A percentile compares a stretch with the other conserved stretches of the same genome.
Conservation (phyloP, 2,113 vertebrate genomes). For the Argyrosomus japonicus region DNA sequence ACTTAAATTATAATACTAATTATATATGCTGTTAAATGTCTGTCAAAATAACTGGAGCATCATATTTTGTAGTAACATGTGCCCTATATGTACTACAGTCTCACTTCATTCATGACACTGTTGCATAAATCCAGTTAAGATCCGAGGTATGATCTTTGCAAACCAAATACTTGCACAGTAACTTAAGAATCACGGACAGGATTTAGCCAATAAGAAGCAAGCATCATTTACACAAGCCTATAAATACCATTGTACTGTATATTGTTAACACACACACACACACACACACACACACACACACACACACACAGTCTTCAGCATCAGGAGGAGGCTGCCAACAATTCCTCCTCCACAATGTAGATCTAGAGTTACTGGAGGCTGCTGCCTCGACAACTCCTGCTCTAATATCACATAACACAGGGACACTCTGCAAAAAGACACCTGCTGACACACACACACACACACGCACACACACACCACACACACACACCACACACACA, state of each 20-base stretch:
- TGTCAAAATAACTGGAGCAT: background rate
- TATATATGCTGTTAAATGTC: background rate
- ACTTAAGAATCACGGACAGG: background rate
- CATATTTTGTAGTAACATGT: background rate
- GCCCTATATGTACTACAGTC: background rate
- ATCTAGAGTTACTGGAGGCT: constrained; percentile 33
- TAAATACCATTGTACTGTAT: background rate
- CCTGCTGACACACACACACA: constrained; percentile 17
- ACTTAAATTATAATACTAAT: background rate
- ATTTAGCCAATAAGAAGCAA: background rate
- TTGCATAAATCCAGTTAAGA: background rate
- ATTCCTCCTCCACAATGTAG: constrained; percentile 8
- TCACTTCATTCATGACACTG: background rate
- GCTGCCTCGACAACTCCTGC: constrained; percentile 13
- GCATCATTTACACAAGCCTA: background rate
- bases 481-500: constrained; percentile 18
- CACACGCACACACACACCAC: constrained; percentile 17
- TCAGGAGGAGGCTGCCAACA: background rate
- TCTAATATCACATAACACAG: constrained; percentile 30
- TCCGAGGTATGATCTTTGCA: background rate
- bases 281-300: background rate
- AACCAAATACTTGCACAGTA: background rate
- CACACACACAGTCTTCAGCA: background rate
- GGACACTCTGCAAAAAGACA: constrained; percentile 11
- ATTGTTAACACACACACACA: background rate